phyloP scores from a whole-genome alignment of 2,797 vertebrate species.

The Toxotes lorentzi region DNA sequence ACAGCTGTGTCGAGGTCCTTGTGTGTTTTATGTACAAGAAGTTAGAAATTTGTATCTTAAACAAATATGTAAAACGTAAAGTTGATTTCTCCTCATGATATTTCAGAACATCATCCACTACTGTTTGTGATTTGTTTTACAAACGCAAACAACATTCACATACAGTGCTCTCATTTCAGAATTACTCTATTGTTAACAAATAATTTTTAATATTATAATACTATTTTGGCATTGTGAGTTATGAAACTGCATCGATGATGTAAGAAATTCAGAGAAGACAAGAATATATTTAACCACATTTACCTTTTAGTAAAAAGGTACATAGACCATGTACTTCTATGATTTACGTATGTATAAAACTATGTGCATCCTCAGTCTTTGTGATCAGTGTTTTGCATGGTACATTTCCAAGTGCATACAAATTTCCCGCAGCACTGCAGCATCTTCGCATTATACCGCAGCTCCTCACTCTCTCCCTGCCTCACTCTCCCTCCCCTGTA shows the following conservation, averaged over 20 bases:
- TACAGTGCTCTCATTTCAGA: conserved; percentile 52
- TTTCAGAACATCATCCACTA: conserved; percentile 51
- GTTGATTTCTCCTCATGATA: conserved; percentile 59
- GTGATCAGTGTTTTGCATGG: conserved; percentile 73
- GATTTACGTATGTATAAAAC: conserved; percentile 71
- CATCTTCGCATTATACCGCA: conserved; percentile 70
- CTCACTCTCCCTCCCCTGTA: conserved; percentile 54
- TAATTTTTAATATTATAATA: conserved; percentile 57
- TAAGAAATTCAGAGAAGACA: conserved; percentile 68
- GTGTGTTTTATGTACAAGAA: conserved; percentile 71
- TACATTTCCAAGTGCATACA: conserved; percentile 76
- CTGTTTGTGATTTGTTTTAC: conserved; percentile 31
- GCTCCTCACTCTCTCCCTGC: conserved; percentile 58
- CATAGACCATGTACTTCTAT: conserved; percentile 55
- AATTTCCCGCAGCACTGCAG: conserved; percentile 79
- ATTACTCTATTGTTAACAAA: conserved; percentile 51
- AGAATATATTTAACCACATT: conserved; percentile 55
- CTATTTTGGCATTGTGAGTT: conserved; percentile 59
- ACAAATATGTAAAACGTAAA: conserved; percentile 69
- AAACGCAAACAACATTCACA: conserved; percentile 59
- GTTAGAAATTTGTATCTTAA: conserved; percentile 66
- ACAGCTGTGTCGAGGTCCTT: conserved; percentile 53
- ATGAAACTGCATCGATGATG: conserved; percentile 67
- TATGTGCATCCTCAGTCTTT: conserved; percentile 67
- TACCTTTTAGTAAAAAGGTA: conserved; percentile 66